phyloP scores from a whole-genome alignment of 1,140 invertebrate genomes.

The Penaeus vannamei region DNA sequence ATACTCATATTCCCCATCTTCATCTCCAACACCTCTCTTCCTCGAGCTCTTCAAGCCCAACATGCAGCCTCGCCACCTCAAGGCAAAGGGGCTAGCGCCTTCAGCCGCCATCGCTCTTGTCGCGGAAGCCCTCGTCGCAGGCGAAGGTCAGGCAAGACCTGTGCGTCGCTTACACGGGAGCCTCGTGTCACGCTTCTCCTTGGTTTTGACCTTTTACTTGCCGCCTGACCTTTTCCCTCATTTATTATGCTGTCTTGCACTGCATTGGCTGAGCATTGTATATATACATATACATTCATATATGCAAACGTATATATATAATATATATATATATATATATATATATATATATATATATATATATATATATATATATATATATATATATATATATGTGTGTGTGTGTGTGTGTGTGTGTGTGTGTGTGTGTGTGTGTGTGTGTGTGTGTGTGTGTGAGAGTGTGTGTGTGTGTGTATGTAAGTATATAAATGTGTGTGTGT shows the following conservation, averaged over 20 bases:
- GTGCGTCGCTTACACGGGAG: too few relatives aligned
- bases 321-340: neutral
- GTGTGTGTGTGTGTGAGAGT: neutral
- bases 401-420: neutral
- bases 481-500: neutral
- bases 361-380: conserved; percentile 27
- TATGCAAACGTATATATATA: neutral
- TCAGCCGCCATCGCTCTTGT: too few relatives aligned
- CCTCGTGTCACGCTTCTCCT: too few relatives aligned
- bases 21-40: too few relatives aligned
- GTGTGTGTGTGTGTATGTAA: neutral
- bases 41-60: too few relatives aligned
- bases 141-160: too few relatives aligned
- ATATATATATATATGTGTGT: conserved; percentile 25
- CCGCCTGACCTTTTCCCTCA: neutral
- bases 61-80: too few relatives aligned
- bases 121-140: too few relatives aligned
- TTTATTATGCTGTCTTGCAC: too few relatives aligned
- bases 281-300: conserved; percentile 30
- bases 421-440: neutral
- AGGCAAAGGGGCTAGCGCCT: too few relatives aligned
- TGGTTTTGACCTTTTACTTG: neutral
- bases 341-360: neutral
- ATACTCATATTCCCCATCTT: too few relatives aligned
- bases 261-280: neutral